Evolutionary conservation across 2,113 vertebrate genomes (phyloP), one percentile per base, ranked within the genome.

Genomic region (Lepus americanus): DNA sequence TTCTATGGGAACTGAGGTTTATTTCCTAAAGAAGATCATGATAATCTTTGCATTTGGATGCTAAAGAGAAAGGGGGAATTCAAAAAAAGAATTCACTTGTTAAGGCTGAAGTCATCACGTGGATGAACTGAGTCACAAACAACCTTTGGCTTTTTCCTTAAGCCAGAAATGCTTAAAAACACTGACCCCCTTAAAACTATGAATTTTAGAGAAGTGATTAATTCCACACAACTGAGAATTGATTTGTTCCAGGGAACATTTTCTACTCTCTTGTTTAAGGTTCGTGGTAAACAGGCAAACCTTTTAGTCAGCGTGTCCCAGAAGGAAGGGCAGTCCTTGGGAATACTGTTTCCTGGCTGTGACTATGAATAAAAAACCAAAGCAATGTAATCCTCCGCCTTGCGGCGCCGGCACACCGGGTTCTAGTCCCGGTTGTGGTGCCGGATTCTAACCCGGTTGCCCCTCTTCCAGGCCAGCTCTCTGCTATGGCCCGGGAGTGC

Each of bases 351-450:
- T 85, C 92, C 84, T 84, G 72, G 96, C 77, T 96, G 87, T 94
- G 96, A 96, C 95, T n/a, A 76, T 96, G 93, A 96, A 94, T 94
- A 94, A 67, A 94, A 87, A 87, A 74, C 31, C 87, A 91, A 76
- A 87, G 78, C 69, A 72, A 90, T 87, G 67, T 36, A 36, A 36
- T 36, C 36, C 36, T 36, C 36, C 36, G 36, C 36, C 36, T 36
- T 36, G 36, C 36, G 36, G 36, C 36, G 3, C 36, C 36, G 36
- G 36, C 36, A 36, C 36, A 36, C 36, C 36, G 36, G 36, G 36
- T 36, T 36, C 36, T 36, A 36, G 36, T 36, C 36, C 36, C 36
- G 36, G 36, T 36, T 36, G 36, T 36, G 36, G 36, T 36, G 36
- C 36, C 36, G 36, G 36, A 36, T 36, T 36, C 36, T 36, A 36